A percentile compares a stretch with the other conserved stretches of the same genome.
Conservation (phyloP, 2,113 vertebrate genomes). For the rabbit (Oryctolagus cuniculus) region DNA sequence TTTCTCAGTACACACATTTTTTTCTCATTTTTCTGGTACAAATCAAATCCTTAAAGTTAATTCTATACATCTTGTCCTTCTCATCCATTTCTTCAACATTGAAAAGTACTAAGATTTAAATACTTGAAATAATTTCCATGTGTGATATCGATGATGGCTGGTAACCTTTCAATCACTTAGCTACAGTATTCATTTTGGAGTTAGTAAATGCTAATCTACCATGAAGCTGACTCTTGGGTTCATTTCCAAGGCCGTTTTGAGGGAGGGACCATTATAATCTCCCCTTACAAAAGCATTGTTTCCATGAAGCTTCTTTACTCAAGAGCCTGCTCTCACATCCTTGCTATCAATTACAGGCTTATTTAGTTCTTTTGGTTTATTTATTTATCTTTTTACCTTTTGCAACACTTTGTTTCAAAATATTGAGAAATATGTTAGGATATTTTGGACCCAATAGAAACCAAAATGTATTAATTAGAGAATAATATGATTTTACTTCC, state of each 20-base stretch:
- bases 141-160: neutral
- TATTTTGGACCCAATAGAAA: neutral
- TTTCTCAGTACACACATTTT: neutral
- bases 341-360: neutral
- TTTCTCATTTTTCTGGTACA: neutral
- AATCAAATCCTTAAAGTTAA: constrained; percentile 27
- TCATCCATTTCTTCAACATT: constrained; percentile 1
- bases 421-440: neutral
- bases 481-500: constrained; percentile 28
- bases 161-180: neutral
- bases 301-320: neutral
- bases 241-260: neutral
- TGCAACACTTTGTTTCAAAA: constrained; percentile 14
- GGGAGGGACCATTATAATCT: neutral
- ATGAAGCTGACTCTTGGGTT: neutral
- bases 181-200: neutral
- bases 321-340: neutral
- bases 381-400: neutral
- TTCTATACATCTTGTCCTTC: neutral
- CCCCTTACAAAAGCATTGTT: neutral
- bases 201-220: neutral
- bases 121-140: neutral
- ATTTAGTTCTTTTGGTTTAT: neutral
- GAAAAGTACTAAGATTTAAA: constrained; percentile 26
- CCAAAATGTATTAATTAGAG: constrained; percentile 21